Conservation (phyloP, 1,140 invertebrate species). For the Grapholita molesta region DNA sequence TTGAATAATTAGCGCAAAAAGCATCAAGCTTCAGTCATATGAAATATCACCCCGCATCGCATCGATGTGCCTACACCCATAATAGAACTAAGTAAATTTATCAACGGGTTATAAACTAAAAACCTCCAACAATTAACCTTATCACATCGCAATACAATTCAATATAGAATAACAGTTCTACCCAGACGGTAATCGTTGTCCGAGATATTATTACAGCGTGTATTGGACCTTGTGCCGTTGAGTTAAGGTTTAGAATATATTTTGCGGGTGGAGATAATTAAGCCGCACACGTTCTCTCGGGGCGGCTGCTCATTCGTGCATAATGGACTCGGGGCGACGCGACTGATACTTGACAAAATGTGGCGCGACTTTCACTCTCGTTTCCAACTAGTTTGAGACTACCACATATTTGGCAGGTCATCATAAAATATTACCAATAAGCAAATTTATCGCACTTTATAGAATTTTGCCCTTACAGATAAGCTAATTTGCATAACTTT, state of each 20-base stretch:
- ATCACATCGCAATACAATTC: slow-evolving; percentile 17
- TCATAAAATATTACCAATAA: not conserved
- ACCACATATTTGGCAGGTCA: slow-evolving; percentile 23
- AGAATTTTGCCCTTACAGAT: not conserved
- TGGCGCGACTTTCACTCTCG: slow-evolving; percentile 72
- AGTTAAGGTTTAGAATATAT: slow-evolving; percentile 28
- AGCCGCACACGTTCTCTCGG: slow-evolving; percentile 70
- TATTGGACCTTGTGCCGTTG: slow-evolving; percentile 28
- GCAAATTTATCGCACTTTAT: not conserved
- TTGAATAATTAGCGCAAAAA: slow-evolving; percentile 62
- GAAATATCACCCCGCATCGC: slow-evolving; percentile 36
- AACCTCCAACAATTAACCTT: slow-evolving; percentile 28
- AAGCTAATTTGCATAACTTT: not conserved
- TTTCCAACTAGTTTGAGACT: slow-evolving; percentile 48
- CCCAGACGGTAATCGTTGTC: slow-evolving; percentile 32
- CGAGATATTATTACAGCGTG: not conserved
- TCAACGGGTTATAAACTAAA: slow-evolving; percentile 37
- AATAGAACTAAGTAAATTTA: slow-evolving; percentile 50
- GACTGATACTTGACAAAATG: slow-evolving; percentile 73
- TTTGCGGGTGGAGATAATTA: slow-evolving; percentile 54
- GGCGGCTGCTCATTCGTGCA: slow-evolving; percentile 76
- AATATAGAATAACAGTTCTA: slow-evolving; percentile 27
- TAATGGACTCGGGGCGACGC: slow-evolving; percentile 71
- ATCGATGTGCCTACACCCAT: slow-evolving; percentile 64
- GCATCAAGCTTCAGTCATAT: slow-evolving; percentile 54